These are phyloP conservation scores for Lasioglossum leucozonium DNA, from an alignment of 2,888 invertebrate species.

Conservation along the genomic window DNA sequence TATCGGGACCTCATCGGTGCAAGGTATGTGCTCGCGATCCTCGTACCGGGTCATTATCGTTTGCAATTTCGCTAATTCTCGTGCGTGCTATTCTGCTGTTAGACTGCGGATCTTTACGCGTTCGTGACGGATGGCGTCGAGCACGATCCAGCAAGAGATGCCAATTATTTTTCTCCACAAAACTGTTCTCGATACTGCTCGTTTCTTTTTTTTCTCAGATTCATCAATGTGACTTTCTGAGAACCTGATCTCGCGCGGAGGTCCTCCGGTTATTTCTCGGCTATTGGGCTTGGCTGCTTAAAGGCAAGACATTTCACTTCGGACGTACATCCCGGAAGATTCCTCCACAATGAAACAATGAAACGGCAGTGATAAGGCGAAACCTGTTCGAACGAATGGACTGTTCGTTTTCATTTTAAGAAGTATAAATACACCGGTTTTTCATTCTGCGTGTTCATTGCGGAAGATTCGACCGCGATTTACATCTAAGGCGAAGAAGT, in stretches of 20 bases:
- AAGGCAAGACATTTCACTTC: neutral
- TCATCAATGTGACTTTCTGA: neutral
- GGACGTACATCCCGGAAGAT: neutral
- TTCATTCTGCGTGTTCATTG: too few relatives aligned
- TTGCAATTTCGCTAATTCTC: neutral
- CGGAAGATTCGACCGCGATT: neutral
- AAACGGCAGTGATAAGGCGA: neutral
- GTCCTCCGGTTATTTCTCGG: neutral
- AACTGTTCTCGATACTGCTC: neutral
- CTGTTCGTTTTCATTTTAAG: neutral
- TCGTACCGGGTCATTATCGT: constrained; percentile 24
- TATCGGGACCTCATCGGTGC: neutral
- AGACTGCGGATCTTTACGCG: neutral
- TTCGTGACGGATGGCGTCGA: neutral
- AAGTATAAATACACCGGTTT: too few relatives aligned
- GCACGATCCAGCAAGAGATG: too few relatives aligned
- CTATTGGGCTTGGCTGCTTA: neutral
- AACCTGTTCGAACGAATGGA: neutral
- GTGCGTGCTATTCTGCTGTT: neutral
- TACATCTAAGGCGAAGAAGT: neutral
- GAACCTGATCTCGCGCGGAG: neutral
- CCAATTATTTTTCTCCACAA: neutral
- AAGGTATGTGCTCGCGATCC: neutral
- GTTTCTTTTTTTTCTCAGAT: neutral
- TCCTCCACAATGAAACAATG: neutral